phyloP scores from a whole-genome alignment of 2,113 vertebrate genomes.

The Mobula hypostoma region DNA sequence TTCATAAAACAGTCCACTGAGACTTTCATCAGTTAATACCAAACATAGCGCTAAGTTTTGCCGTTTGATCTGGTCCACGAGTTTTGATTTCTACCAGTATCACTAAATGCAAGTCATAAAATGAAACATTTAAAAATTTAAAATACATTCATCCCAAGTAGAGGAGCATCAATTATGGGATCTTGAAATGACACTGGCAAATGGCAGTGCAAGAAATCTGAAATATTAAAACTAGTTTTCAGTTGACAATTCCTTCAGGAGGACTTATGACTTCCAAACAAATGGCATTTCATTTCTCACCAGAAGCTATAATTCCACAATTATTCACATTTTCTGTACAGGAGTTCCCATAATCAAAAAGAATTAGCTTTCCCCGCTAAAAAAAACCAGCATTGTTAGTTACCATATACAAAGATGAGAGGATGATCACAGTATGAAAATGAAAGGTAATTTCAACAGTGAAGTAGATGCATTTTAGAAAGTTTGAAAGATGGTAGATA shows the following conservation, averaged over 20 bases:
- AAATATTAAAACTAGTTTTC: background rate
- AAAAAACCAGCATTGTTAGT: background rate
- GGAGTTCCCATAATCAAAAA: background rate
- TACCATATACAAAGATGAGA: background rate
- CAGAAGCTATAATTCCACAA: background rate
- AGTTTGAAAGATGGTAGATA: background rate
- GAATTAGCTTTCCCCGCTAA: background rate
- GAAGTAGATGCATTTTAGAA: background rate
- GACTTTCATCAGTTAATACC: background rate
- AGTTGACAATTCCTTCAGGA: background rate
- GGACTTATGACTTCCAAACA: background rate
- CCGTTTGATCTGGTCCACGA: background rate
- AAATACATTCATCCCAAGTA: background rate
- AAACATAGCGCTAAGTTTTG: background rate
- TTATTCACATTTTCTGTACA: background rate
- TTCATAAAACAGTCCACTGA: conserved; percentile 1
- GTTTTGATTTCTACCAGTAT: background rate
- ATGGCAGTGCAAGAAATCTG: background rate
- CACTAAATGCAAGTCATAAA: background rate
- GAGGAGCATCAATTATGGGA: background rate
- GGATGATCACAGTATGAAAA: background rate
- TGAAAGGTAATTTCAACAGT: background rate
- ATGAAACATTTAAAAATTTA: background rate
- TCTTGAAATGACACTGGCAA: background rate
- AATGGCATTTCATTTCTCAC: background rate